Percentiles rank a stretch among this genome's conserved stretches.
Conservation (phyloP, 2,113 vertebrate species). For the Urocolius indicus region DNA sequence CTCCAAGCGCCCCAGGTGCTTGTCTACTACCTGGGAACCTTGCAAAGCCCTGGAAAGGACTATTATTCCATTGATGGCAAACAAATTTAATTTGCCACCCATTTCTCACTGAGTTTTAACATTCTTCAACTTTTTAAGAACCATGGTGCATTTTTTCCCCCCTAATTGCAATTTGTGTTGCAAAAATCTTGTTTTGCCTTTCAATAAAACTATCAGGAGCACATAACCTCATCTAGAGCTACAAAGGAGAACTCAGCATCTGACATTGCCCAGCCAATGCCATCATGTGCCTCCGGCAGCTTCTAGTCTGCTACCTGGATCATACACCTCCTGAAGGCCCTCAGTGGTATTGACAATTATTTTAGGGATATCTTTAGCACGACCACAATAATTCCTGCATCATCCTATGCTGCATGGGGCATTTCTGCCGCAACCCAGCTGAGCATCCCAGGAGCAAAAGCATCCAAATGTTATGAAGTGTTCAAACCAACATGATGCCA, state of each 20-base stretch:
- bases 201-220: background rate
- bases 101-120: background rate
- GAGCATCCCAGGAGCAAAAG: background rate
- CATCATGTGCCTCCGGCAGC: background rate
- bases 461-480: fast-evolving
- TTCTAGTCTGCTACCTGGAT: background rate
- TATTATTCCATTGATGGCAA: background rate
- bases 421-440: background rate
- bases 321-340: background rate
- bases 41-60: background rate
- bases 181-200: background rate
- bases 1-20: fast-evolving
- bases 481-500: background rate
- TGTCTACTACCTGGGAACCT: background rate
- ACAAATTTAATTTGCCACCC: background rate
- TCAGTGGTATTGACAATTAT: background rate
- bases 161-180: background rate
- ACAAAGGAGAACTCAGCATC: background rate
- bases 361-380: background rate
- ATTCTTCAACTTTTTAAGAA: background rate
- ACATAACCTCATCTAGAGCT: background rate
- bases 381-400: background rate
- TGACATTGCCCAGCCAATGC: fast-evolving
- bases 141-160: background rate
- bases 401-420: fast-evolving